Evolutionary conservation across 2,113 vertebrate species (phyloP), one percentile per base, ranked within the genome.

Genomic region (Lasiurus borealis): DNA sequence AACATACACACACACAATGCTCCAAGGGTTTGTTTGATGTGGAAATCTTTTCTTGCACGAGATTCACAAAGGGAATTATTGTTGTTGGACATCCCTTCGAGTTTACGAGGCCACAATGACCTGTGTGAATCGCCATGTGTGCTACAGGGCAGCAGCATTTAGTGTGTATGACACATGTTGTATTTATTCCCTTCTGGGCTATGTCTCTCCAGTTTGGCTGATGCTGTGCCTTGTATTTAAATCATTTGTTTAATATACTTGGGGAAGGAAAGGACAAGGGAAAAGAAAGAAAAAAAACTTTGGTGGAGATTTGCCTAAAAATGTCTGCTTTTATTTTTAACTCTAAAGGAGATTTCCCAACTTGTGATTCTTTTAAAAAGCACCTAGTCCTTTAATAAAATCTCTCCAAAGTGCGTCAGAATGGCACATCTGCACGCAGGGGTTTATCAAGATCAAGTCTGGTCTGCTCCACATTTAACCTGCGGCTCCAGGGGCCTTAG

Each of bases 21-120:
- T 85, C 57, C 0, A 18, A 94, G 83, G 93, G n/a, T 46, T 48
- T 52, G 62, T 76, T 81, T 72, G 57, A 72, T 93, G 95, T 68
- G 62, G 86, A 94, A 94, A 91, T 93, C 48, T 44, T 90, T 91
- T 78, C 92, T 68, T 90, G 72, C 92, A 77, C 25, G 44, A 93
- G 87, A 93, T 34, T 95, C 90, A 95, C 90, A 90, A 81, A 87
- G 85, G 73, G 62, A 54, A n/a, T 77, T 27, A 64, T 57, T 83
- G 76, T 52, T 81, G 84, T 57, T 48, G 81, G 85, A 77, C 40
- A 31, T 87, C 71, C 46, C 68, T 87, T 88, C 72, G 4, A 23
- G 52, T 69, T 87, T 71, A 82, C n/a, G 12, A 59, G 95, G 78
- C 81, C 21, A 34, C 1, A 3, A 0, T 25, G 89, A 64, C 87